Base-by-base conservation (phyloP, 2,113 vertebrate species). In the Lucifuga dentata region DNA sequence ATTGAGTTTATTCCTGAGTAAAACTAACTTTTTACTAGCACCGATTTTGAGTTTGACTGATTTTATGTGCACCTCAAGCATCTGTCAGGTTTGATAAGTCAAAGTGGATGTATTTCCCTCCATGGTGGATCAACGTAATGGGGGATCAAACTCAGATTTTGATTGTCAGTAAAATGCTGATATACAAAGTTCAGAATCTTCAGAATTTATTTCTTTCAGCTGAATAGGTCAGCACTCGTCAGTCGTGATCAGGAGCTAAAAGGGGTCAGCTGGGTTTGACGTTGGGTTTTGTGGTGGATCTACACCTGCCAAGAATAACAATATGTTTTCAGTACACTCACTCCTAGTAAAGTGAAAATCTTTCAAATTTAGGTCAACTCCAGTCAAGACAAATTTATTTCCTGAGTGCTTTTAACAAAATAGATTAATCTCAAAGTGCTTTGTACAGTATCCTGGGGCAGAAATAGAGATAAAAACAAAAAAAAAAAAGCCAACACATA, bases 1-100 rank as follows among this genome's bases (percentile, higher is more conserved):
- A 70, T 13, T 0, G 2, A 45, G 45, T 76, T 76, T 64, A 83
- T 61, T 61, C 58, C 61, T 51, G 17, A 68, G 45, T 64, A 55
- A 73, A 68, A 72, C 68, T 46, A 70, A 67, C n/a, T 3, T 70
- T 78, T 81, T 79, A 85, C 26, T 38, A 46, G 63, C 60, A 36
- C n/a, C 5, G 63, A 70, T 81, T 79, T 66, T 38, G 36, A n/a
- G 10, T 68, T 74, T 68, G 59, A 71, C 26, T 56, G 75, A 80
- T 75, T 80, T 74, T 11, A 13, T 26, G 20, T 11, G 19, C 15
- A 29, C 26, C 26, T 29, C 26, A 29, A 29, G 26, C 26, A 29
- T 5, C 26, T 29, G 26, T 29, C 26, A 29, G 26, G 26, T 7
- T 29, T 7, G 26, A 29, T 29, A 29, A 29, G 26, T 29, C 3